phyloP scores from a whole-genome alignment of 2,888 invertebrate genomes.

The Timema podura region DNA sequence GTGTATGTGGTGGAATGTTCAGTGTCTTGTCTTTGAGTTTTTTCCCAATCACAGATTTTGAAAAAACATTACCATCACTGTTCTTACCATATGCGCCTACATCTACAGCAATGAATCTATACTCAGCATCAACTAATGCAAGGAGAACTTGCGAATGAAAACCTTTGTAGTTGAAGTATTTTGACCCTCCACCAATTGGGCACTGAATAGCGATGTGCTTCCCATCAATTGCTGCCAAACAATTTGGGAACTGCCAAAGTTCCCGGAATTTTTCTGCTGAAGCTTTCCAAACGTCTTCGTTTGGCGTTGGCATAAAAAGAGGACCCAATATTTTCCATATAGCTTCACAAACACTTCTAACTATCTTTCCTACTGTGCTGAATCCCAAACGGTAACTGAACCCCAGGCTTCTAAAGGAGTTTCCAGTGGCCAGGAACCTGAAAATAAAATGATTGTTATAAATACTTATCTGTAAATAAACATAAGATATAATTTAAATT shows the following conservation, averaged over 20 bases:
- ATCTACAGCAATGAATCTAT: conserved; percentile 15
- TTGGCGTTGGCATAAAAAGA: conserved; percentile 11
- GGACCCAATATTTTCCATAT: not conserved
- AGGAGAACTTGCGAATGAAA: conserved; percentile 37
- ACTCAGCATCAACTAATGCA: not conserved
- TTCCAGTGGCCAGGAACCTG: conserved; percentile 1
- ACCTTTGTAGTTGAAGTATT: conserved; percentile 40
- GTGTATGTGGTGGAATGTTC: not conserved
- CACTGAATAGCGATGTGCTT: conserved; percentile 26
- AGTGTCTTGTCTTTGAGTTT: conserved; percentile 9
- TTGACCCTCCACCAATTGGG: conserved; percentile 36
- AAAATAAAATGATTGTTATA: not conserved
- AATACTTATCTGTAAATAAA: too few species aligned
- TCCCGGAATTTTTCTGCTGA: conserved; percentile 35
- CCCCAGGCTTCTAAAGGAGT: not conserved
- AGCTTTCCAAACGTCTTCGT: conserved; percentile 36
- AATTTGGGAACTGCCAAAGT: conserved; percentile 40
- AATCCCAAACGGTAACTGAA: too few species aligned
- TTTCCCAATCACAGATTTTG: conserved; percentile 13
- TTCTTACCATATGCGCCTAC: conserved; percentile 22
- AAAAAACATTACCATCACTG: conserved; percentile 18
- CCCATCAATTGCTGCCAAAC: conserved; percentile 37
- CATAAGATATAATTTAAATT: too few species aligned
- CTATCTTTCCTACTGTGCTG: not conserved
- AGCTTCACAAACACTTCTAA: not conserved